Base-by-base conservation (phyloP, 2,888 invertebrate species). In the Taphrorychus bicolor region DNA sequence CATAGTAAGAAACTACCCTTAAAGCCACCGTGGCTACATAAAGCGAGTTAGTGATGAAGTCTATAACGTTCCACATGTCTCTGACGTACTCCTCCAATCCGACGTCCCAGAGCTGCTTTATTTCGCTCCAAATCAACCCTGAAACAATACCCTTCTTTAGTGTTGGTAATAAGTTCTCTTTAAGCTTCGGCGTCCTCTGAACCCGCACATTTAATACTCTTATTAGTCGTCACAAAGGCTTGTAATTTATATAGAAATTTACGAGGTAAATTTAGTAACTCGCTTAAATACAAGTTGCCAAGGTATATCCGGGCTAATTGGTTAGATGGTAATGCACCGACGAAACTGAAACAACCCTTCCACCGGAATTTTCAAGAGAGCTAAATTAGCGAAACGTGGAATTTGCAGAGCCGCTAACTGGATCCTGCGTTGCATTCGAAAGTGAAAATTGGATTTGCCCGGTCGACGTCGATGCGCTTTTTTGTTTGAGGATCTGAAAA, bases 41-140 rank as follows among this genome's bases (percentile, higher is more conserved):
- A 41, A 98, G 85, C 5, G 98, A 96, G 84, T 98, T 98, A 70
- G 98, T 98, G 73, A 98, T 95, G 83, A 98, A 98, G 84, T 98
- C 98, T 76, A 98, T 94, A 69, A 98, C 97, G 83, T 99, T 98
- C 98, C 98, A 98, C 97, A 98, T 97, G 83, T 99, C 98, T 79
- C 96, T 92, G 66, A 95, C 91, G 84, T 98, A 99, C 81, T 98
- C 97, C 78, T 95, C 93, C 66, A 98, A 85, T 0, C 98, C 98
- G 75, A 97, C 95, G 82, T 97, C 97, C 98, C 98, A 98, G 69
- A 99, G 85, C 82, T 98, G 98, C 82, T 98, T 99, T 76, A 98
- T 96, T 85, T 99, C 98, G 77, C 96, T 95, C 98, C 98, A 99
- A 79, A 98, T 97, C 76, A 98, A 85, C 63, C 98, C 97, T 94